Conservation (phyloP, 2,888 invertebrate genomes). For the Eupithecia pulchellata region DNA sequence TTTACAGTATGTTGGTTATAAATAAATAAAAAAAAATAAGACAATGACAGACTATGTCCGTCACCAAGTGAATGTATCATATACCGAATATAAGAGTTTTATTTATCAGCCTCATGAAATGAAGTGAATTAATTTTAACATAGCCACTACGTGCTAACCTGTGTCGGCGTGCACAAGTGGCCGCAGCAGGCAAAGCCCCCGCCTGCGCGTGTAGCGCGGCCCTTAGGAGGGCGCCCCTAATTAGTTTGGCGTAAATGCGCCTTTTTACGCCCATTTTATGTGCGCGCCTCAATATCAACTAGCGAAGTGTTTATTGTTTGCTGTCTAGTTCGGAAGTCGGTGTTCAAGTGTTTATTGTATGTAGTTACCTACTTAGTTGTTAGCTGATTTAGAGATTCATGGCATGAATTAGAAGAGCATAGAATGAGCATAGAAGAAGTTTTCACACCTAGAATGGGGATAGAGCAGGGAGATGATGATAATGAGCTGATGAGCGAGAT, state of each 20-base stretch:
- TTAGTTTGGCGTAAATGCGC: conserved; percentile 74
- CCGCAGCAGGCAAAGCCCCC: conserved; percentile 36
- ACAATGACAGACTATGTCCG: no score
- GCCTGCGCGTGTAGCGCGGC: conserved; percentile 29
- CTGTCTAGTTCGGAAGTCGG: neutral
- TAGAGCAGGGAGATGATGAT: neutral
- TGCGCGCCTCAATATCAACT: conserved; percentile 69
- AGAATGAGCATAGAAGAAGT: neutral
- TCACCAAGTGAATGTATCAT: no score
- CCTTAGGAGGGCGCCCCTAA: conserved; percentile 57
- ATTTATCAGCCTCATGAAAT: no score
- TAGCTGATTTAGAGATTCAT: neutral
- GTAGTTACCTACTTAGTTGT: conserved; percentile 1
- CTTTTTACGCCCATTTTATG: conserved; percentile 71
- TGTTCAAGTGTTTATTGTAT: conserved; percentile 10
- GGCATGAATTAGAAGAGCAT: neutral
- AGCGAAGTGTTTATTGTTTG: conserved; percentile 35
- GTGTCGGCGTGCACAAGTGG: conserved; percentile 21
- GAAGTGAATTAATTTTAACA: neutral
- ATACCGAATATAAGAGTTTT: no score
- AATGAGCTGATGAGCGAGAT: neutral
- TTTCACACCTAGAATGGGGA: neutral
- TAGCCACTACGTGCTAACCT: neutral
- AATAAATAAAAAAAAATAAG: no score
- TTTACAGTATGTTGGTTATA: no score